Conservation (phyloP, 2,888 invertebrate species). For the Neocrepidodera transversa region DNA sequence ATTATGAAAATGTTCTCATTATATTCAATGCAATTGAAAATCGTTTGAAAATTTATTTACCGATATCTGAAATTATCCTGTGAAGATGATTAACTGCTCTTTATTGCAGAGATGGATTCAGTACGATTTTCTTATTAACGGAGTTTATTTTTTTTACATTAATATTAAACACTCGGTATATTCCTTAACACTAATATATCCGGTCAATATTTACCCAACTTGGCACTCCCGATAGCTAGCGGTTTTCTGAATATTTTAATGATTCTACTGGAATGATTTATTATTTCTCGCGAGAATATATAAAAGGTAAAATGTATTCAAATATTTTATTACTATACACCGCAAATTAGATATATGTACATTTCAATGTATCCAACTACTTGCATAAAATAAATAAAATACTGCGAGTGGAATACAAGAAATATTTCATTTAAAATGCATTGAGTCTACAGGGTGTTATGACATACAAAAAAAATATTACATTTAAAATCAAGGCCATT, state of each 20-base stretch:
- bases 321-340: constrained; percentile 20
- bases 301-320: constrained; percentile 20
- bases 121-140: too few species aligned
- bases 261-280: constrained; percentile 20
- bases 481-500: too few species aligned
- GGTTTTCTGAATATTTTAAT: constrained; percentile 23
- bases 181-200: too few species aligned
- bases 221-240: constrained; percentile 21
- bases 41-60: constrained; percentile 27
- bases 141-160: too few species aligned
- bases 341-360: constrained; percentile 25
- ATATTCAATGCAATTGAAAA: constrained; percentile 17
- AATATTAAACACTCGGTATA: too few species aligned
- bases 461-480: too few species aligned
- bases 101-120: neutral
- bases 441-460: too few species aligned
- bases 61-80: constrained; percentile 24
- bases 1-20: constrained; percentile 7
- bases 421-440: too few species aligned
- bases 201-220: constrained; percentile 22
- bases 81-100: constrained; percentile 13
- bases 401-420: neutral
- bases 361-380: constrained; percentile 1
- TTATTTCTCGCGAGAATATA: too few species aligned
- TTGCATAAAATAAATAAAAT: constrained; percentile 5